Evolutionary conservation across 2,797 vertebrate genomes (phyloP).

Genomic region (Phoxinus dragarum): DNA sequence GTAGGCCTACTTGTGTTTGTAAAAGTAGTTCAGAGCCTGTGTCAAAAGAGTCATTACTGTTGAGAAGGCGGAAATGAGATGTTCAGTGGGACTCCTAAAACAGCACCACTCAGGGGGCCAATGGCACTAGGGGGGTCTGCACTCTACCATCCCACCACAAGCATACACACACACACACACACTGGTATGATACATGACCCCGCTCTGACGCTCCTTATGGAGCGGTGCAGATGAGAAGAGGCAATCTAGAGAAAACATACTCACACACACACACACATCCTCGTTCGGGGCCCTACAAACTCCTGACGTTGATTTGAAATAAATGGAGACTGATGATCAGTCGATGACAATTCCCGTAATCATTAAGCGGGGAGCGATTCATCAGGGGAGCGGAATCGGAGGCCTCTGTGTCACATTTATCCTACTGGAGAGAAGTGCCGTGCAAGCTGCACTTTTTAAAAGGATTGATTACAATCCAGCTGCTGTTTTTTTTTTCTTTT

Average conservation of each 20-base stretch:
- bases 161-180: slow-evolving; percentile 36
- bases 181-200: slow-evolving; percentile 73
- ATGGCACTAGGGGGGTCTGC: slow-evolving; percentile 53
- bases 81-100: slow-evolving; percentile 48
- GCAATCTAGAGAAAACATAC: slow-evolving; percentile 59
- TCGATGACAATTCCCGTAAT: slow-evolving; percentile 83
- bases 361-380: slow-evolving; percentile 77
- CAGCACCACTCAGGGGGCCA: slow-evolving; percentile 46
- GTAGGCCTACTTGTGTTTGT: not conserved
- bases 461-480: slow-evolving; percentile 73
- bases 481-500: slow-evolving; percentile 57
- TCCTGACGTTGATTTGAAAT: slow-evolving; percentile 80
- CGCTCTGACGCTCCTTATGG: slow-evolving; percentile 73
- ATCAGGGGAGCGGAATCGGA: slow-evolving; percentile 78
- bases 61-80: slow-evolving; percentile 47
- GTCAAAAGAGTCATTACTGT: slow-evolving; percentile 25
- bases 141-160: slow-evolving; percentile 63
- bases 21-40: not conserved
- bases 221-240: slow-evolving; percentile 60
- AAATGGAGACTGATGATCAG: slow-evolving; percentile 85
- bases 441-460: slow-evolving; percentile 77
- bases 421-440: slow-evolving; percentile 68
- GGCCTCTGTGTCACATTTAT: slow-evolving; percentile 78
- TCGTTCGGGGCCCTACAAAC: slow-evolving; percentile 64
- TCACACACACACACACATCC: slow-evolving; percentile 47